Conservation (phyloP, 2,888 invertebrate species). For the Neoascia interrupta region DNA sequence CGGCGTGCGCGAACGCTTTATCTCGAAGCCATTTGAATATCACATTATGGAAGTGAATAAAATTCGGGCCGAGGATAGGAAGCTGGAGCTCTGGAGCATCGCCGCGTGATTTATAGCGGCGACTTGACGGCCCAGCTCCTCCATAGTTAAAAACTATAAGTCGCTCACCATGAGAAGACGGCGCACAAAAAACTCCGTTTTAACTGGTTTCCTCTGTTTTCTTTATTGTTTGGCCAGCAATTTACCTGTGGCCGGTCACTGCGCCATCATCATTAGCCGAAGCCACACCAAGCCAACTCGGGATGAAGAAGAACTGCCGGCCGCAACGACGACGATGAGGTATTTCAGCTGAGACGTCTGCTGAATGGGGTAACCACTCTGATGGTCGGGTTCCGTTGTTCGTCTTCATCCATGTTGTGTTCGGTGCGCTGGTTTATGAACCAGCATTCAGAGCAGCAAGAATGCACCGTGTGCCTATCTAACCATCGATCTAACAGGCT, state of each 20-base stretch:
- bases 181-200: conserved; percentile 66
- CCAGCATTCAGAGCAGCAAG: conserved; percentile 61
- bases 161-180: conserved; percentile 41
- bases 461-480: conserved; percentile 40
- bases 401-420: conserved; percentile 12
- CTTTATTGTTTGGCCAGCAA: conserved; percentile 36
- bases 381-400: conserved; percentile 62
- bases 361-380: conserved; percentile 35
- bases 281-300: conserved; percentile 52
- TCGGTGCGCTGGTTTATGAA: conserved; percentile 47
- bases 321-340: conserved; percentile 30
- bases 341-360: conserved; percentile 54
- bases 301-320: conserved; percentile 26
- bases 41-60: conserved; percentile 20
- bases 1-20: conserved; percentile 8
- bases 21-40: conserved; percentile 50
- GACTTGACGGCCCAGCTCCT: too few relatives aligned
- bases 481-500: conserved; percentile 46
- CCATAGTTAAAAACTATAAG: conserved; percentile 45
- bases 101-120: conserved; percentile 38
- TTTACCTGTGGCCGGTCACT: conserved; percentile 68
- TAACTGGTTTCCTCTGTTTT: conserved; percentile 58
- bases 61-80: too few relatives aligned
- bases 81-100: too few relatives aligned
- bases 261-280: conserved; percentile 62